Evolutionary conservation across 2,888 invertebrate genomes (phyloP).

Genomic region (Rugalucina vietnamica): DNA sequence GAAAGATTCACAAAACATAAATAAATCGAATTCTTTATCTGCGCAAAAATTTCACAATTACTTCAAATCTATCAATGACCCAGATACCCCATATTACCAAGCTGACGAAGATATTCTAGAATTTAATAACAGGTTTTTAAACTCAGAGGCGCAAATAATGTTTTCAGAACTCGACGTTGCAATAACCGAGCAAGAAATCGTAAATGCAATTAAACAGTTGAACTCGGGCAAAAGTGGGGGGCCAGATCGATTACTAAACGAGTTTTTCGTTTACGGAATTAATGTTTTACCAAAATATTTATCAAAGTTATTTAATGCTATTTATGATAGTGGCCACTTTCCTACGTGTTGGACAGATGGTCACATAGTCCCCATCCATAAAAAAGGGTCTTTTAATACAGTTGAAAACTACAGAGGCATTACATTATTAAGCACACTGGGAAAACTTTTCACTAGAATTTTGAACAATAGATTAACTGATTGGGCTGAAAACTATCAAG

Average conservation of each 20-base stretch:
- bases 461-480: too few species aligned
- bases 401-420: too few species aligned
- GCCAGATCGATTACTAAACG: neutral
- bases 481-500: too few species aligned
- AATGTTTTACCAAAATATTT: neutral
- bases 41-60: neutral
- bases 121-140: neutral
- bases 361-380: neutral
- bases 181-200: neutral
- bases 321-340: constrained; percentile 2
- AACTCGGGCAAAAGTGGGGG: neutral
- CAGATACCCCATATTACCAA: neutral
- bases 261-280: neutral
- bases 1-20: neutral
- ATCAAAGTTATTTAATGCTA: neutral
- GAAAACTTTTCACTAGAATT: too few species aligned
- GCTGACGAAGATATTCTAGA: neutral
- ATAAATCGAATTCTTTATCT: neutral
- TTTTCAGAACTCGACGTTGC: neutral
- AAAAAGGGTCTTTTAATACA: too few species aligned
- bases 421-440: too few species aligned
- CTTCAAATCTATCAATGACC: neutral
- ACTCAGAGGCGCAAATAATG: neutral
- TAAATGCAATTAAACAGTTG: neutral
- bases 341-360: neutral